A percentile compares a stretch with the other conserved stretches of the same genome.
Conservation (phyloP, 23 tunicate genomes). For the Clavelina lepadiformis region DNA sequence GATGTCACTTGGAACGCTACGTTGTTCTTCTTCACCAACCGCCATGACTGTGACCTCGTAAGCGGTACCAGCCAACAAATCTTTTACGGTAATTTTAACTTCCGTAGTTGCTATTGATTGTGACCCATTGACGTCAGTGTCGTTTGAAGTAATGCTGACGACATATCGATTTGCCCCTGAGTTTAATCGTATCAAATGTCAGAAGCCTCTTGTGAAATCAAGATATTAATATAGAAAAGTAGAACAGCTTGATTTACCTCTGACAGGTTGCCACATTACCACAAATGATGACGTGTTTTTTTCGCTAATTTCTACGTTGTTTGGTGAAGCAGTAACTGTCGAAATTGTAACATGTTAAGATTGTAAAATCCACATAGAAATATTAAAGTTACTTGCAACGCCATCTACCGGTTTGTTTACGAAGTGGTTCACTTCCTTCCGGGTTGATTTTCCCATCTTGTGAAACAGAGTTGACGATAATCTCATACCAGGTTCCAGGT, state of each 20-base stretch:
- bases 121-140: constrained; percentile 1
- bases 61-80: constrained; percentile 8
- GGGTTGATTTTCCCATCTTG: constrained; percentile 23
- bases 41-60: constrained; percentile 1
- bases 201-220: no score
- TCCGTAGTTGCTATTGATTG: not conserved
- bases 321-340: no score
- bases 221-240: no score
- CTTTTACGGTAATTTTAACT: not conserved
- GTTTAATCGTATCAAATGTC: no score
- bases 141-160: not conserved
- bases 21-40: not conserved
- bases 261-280: no score
- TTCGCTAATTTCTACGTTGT: no score
- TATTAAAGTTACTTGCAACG: no score
- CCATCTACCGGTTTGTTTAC: constrained; percentile 39
- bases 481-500: constrained; percentile 27
- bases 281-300: no score
- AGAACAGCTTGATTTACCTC: no score
- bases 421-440: constrained; percentile 40
- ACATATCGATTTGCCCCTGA: constrained; percentile 1
- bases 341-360: not conserved
- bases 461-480: constrained; percentile 28
- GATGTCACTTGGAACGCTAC: not conserved
- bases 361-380: not conserved